phyloP scores from a whole-genome alignment of 1,140 invertebrate species.

The Apocrypta bakeri region DNA sequence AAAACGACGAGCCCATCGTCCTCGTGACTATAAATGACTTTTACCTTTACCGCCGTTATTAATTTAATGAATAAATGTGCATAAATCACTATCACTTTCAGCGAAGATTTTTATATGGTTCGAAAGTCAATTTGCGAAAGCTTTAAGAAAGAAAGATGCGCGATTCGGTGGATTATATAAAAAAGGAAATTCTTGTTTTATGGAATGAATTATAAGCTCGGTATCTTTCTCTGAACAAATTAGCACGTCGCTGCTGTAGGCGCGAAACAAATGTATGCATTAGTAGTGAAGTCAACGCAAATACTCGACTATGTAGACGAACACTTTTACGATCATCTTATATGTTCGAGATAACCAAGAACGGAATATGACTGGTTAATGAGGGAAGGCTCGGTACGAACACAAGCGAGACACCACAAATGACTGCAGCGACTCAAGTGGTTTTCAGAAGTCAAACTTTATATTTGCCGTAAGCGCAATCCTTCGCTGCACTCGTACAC shows the following conservation, averaged over 20 bases:
- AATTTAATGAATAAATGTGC: no score
- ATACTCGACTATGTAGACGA: background rate
- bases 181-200: no score
- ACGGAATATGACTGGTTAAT: constrained; percentile 2
- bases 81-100: no score
- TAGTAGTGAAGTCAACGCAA: background rate
- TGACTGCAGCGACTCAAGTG: background rate
- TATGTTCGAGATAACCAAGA: background rate
- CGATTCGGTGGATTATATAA: no score
- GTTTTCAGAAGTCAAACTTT: background rate
- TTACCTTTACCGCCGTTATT: no score
- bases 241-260: constrained; percentile 5
- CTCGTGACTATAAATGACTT: no score
- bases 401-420: constrained; percentile 14
- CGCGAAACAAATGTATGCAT: background rate
- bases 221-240: no score
- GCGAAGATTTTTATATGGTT: no score
- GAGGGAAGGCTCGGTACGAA: background rate
- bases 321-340: constrained; percentile 21
- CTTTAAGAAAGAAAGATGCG: no score
- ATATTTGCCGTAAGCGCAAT: background rate
- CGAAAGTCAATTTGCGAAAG: no score
- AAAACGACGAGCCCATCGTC: no score
- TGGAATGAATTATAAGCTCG: no score
- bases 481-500: background rate